These are phyloP conservation scores for Chionomys nivalis DNA, from an alignment of 2,113 vertebrate genomes.

Conservation along the genomic window DNA sequence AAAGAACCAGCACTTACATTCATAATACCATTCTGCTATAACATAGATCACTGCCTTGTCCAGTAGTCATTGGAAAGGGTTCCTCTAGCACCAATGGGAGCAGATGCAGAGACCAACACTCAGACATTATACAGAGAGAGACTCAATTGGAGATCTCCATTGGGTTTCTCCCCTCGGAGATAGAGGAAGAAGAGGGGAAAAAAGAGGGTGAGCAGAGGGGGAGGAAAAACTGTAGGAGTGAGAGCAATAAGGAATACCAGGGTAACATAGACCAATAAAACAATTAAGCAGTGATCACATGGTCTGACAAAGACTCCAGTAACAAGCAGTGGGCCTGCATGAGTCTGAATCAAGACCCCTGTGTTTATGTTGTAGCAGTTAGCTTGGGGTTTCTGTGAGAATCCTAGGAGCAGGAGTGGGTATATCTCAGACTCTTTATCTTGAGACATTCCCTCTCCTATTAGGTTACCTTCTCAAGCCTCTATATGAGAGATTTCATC, in stretches of 20 bases:
- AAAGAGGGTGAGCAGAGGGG: fast-evolving
- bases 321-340: neutral
- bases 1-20: neutral
- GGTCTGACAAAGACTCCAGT: neutral
- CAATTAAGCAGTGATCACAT: neutral
- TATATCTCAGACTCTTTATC: neutral
- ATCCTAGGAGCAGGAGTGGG: neutral
- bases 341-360: neutral
- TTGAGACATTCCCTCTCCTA: neutral
- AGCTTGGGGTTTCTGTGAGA: neutral
- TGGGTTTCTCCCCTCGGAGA: neutral
- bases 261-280: neutral
- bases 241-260: neutral
- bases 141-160: neutral
- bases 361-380: neutral
- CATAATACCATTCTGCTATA: too few species aligned
- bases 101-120: neutral
- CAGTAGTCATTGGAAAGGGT: neutral
- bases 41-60: neutral
- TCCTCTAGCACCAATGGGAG: neutral
- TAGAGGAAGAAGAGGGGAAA: neutral
- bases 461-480: too few species aligned
- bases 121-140: neutral
- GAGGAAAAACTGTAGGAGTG: neutral
- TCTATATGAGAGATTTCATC: neutral